phyloP scores from a whole-genome alignment of 2,113 vertebrate species.

The Tetrax tetrax region DNA sequence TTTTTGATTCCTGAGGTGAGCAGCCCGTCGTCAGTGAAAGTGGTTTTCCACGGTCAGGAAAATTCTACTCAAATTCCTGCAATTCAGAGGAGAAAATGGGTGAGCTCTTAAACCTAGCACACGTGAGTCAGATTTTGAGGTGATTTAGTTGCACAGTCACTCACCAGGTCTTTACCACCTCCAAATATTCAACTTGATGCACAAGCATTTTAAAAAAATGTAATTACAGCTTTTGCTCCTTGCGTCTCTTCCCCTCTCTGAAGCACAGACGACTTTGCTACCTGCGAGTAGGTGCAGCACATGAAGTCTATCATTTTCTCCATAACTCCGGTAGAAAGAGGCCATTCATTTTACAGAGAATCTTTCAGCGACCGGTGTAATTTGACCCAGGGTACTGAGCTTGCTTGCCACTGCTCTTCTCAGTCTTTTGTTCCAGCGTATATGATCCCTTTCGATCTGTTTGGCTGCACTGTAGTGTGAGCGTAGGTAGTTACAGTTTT shows the following conservation, averaged over 20 bases:
- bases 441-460: fast-evolving
- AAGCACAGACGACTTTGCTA: background rate
- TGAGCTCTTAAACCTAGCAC: background rate
- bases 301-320: background rate
- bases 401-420: background rate
- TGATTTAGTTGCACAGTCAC: background rate
- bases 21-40: background rate
- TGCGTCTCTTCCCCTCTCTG: background rate
- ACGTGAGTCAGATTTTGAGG: background rate
- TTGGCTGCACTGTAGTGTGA: fast-evolving
- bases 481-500: background rate
- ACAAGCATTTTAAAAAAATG: too few species aligned
- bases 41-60: background rate
- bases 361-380: background rate
- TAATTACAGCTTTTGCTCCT: background rate
- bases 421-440: fast-evolving
- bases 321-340: background rate
- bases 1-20: background rate
- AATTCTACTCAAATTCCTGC: background rate
- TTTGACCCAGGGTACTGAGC: background rate
- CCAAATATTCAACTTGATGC: background rate
- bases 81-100: background rate
- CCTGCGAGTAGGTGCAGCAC: background rate
- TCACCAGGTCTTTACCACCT: background rate
- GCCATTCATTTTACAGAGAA: background rate